Base-by-base conservation (phyloP, 2,888 invertebrate species). In the Adelphocoris suturalis region DNA sequence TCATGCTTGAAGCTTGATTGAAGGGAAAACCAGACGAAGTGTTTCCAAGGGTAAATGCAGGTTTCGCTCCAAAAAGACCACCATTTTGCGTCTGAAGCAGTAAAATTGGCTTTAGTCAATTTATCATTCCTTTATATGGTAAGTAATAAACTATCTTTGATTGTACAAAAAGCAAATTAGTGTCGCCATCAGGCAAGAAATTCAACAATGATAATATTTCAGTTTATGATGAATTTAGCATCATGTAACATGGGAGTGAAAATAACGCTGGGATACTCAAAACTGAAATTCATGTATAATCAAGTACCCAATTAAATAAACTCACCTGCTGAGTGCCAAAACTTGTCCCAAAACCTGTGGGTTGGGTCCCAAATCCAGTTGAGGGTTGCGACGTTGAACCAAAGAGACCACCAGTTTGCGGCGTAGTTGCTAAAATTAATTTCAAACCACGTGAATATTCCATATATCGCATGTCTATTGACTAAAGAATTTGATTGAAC, bases 21-120 rank as follows among this genome's bases (percentile, higher is more conserved):
- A 91, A 92, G 3, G 90, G 78, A 84, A 92, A 92, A 14, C 90
- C 91, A 3, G 90, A 68, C 12, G 93, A 92, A 46, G 92, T 46
- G 48, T 76, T 80, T 12, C 92, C 92, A 90, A 93, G 91, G 90
- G 90, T 91, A 90, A 92, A 93, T 48, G 94, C 93, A 46, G 94
- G 92, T 92, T 94, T 94, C 91, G 93, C 93, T 85, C 93, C 93
- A 91, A 94, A 94, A 23, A 94, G 92, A 55, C 94, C 92, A 46
- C 91, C 94, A 91, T 89, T 89, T 61, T 89, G 90, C 4, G 91
- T 86, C 91, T 91, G 84, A 78, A 88, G 52, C 37, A 78, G 16
- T 47, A 48, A 76, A 80, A 7, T 23, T 13, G 28, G 7, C 37
- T n/a, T n/a, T n/a, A n/a, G n/a, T n/a, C n/a, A n/a, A n/a, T n/a